Conservation (phyloP, 2,113 vertebrate species). For the Seriola quinqueradiata region DNA sequence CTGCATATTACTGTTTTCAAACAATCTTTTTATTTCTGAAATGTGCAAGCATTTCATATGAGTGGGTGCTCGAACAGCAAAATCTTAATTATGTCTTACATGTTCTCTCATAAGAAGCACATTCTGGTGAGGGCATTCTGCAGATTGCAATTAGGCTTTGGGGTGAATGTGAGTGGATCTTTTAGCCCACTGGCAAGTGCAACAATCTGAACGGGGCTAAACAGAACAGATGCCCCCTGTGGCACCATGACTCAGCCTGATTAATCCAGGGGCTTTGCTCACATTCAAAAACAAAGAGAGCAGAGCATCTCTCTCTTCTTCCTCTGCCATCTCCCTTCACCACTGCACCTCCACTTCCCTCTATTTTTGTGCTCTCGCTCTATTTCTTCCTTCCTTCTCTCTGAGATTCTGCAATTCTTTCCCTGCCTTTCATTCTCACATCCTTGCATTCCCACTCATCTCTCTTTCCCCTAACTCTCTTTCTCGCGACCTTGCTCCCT, state of each 20-base stretch:
- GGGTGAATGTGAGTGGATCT: slow-evolving; percentile 40
- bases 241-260: slow-evolving; percentile 54
- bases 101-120: slow-evolving; percentile 7
- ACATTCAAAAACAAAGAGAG: slow-evolving; percentile 42
- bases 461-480: slow-evolving; percentile 2
- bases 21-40: background rate
- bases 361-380: slow-evolving; percentile 23
- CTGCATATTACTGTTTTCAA: too few species aligned
- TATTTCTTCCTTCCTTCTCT: slow-evolving; percentile 11
- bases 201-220: slow-evolving; percentile 46
- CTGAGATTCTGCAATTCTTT: slow-evolving; percentile 19
- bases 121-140: slow-evolving; percentile 34
- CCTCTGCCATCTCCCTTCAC: slow-evolving; percentile 2
- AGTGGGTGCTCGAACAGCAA: background rate
- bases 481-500: background rate
- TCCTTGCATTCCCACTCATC: slow-evolving; percentile 17
- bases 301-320: slow-evolving; percentile 8
- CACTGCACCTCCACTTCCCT: background rate
- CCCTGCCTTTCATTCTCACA: background rate
- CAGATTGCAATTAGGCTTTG: slow-evolving; percentile 44
- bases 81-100: background rate
- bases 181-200: slow-evolving; percentile 31
- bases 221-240: slow-evolving; percentile 54
- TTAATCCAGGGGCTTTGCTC: slow-evolving; percentile 58
- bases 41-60: background rate